phyloP scores from a whole-genome alignment of 2,888 invertebrate genomes.

The Epinotia ramella region DNA sequence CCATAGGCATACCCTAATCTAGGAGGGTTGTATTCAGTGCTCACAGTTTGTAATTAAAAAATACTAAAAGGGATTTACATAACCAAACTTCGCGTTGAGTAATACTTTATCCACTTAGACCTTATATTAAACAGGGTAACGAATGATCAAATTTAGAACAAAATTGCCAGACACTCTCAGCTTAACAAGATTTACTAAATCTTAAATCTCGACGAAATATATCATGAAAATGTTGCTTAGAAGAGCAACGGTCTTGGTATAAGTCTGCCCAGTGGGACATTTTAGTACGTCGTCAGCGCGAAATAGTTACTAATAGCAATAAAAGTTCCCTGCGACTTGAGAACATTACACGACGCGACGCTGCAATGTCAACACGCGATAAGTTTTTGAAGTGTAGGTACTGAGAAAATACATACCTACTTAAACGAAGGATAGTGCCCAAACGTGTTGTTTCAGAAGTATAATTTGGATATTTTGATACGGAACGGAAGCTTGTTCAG shows the following conservation, averaged over 20 bases:
- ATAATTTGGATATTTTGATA: too few species aligned
- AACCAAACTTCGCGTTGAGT: background rate
- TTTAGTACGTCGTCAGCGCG: constrained; percentile 26
- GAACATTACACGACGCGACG: constrained; percentile 8
- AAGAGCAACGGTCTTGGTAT: constrained; percentile 8
- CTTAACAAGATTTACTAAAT: constrained; percentile 6
- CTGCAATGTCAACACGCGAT: constrained; percentile 18
- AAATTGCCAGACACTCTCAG: constrained; percentile 5
- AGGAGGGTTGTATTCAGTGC: background rate
- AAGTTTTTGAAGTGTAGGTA: constrained; percentile 9
- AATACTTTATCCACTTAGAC: background rate
- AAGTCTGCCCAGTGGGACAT: constrained; percentile 30
- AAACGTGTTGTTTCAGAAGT: too few species aligned
- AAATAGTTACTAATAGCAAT: constrained; percentile 31
- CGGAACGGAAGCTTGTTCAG: too few species aligned
- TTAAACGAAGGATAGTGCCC: too few species aligned
- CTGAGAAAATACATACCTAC: background rate
- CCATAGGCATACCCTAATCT: constrained; percentile 1
- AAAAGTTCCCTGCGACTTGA: constrained; percentile 27
- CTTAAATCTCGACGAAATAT: constrained; percentile 1
- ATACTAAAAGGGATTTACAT: background rate
- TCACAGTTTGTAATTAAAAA: background rate
- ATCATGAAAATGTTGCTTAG: constrained; percentile 3
- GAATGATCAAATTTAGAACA: background rate
- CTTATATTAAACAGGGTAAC: background rate